Base-by-base conservation (phyloP, 2,797 vertebrate genomes). In the Pseudomugil gertrudae region DNA sequence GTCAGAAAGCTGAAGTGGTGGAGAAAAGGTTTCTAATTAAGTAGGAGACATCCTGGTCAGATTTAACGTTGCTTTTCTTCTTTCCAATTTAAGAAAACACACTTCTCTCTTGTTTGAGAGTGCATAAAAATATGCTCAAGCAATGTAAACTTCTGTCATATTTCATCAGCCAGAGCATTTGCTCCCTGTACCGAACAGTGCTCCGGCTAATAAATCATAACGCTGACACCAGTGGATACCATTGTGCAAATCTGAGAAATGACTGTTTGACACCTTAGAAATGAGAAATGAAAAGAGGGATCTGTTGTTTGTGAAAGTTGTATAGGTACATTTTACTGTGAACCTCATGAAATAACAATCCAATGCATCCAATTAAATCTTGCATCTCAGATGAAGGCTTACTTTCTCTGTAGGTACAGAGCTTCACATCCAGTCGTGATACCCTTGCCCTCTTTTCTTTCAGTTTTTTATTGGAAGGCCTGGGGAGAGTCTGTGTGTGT, bases 401-500 rank as follows among this genome's bases (percentile, higher is more conserved):
- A 76, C 53, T 63, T 56, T 36, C 51, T 74, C 35, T 48, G 56
- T n/a, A 66, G 53, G 48, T 40, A 29, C 19, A 29, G n/a, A 26
- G 69, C 30, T 52, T 21, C 10, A 17, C 30, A 53, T 68, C 29
- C 58, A 58, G 52, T 70, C 58, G 4, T 15, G 14, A 76, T 66
- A 80, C 76, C 68, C 70, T 32, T 74, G 75, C 51, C 54, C 76
- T 65, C 24, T 43, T n/a, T 38, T 64, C 56, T 36, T 67, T 50
- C 24, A 57, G 61, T 73, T 63, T 68, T 68, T 78, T 80, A 59
- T 57, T 66, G 13, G 43, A 60, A 74, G 57, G 58, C 53, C 66
- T 21, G 66, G 74, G 63, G 70, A 76, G 57, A 54, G 63, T 73
- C 51, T 57, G 64, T 63, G 53, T 21, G 15, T 43, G 26, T 72